Evolutionary conservation across 2,113 vertebrate genomes (phyloP).

Genomic region (Cnemophilus loriae): DNA sequence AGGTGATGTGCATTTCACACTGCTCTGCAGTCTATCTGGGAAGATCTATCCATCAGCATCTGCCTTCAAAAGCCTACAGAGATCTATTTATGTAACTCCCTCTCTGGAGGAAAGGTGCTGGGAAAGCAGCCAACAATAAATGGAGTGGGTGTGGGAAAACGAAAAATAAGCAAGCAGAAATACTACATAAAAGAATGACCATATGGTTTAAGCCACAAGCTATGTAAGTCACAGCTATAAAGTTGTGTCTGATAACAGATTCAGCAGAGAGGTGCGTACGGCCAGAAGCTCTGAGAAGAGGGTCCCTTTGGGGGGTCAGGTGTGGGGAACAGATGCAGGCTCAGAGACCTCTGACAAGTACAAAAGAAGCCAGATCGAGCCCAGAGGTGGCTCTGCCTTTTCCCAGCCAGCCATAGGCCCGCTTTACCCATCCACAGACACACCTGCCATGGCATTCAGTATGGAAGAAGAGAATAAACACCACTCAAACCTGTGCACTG

Average conservation of each 20-base stretch:
- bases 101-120: constrained; percentile 69
- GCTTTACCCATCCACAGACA: not conserved
- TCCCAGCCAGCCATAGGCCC: not conserved
- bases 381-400: not conserved
- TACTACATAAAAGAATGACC: constrained; percentile 65
- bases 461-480: not conserved
- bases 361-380: not conserved
- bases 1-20: not conserved
- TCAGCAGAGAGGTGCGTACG: not conserved
- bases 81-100: constrained; percentile 66
- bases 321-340: not conserved
- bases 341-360: not conserved
- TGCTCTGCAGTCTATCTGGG: not conserved
- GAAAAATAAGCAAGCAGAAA: constrained; percentile 68
- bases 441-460: not conserved
- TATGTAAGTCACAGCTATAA: constrained; percentile 29
- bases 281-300: not conserved
- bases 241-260: constrained; percentile 35
- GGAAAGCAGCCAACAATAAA: constrained; percentile 71
- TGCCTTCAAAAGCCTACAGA: constrained; percentile 54
- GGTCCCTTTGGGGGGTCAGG: not conserved
- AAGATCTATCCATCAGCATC: constrained; percentile 28
- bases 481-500: not conserved
- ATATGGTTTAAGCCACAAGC: constrained; percentile 71
- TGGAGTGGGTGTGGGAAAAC: constrained; percentile 75